These are phyloP conservation scores for Wasmannia auropunctata DNA, from an alignment of 1,140 invertebrate genomes.

Conservation along the genomic window DNA sequence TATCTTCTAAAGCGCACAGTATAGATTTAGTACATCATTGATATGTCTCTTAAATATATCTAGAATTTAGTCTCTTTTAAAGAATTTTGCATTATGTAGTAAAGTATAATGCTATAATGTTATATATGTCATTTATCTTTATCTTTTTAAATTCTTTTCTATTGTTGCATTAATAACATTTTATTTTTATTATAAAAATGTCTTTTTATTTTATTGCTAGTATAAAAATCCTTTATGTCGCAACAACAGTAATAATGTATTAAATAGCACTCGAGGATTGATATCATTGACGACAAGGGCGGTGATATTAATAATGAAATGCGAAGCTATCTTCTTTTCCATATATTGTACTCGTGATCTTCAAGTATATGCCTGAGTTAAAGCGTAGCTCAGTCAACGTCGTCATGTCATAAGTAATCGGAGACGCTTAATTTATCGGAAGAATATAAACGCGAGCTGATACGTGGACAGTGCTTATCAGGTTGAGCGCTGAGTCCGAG, in stretches of 20 bases:
- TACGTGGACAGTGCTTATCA: constrained; percentile 66
- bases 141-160: not conserved
- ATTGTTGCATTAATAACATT: not conserved
- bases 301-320: constrained; percentile 3
- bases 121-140: not conserved
- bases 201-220: not conserved
- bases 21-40: not conserved
- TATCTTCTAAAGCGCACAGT: not conserved
- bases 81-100: not conserved
- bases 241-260: not conserved
- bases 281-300: not conserved
- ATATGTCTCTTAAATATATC: not conserved
- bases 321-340: not conserved
- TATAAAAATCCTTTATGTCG: not conserved
- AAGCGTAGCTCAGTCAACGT: constrained; percentile 21
- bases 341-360: not conserved
- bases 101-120: not conserved
- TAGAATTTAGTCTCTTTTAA: not conserved
- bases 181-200: not conserved
- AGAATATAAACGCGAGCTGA: constrained; percentile 57
- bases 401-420: not conserved
- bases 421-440: constrained; percentile 68
- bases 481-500: constrained; percentile 40
- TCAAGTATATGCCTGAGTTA: not conserved
- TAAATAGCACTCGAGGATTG: not conserved